Base-by-base conservation (phyloP, 2,888 invertebrate species). In the Leucania comma region DNA sequence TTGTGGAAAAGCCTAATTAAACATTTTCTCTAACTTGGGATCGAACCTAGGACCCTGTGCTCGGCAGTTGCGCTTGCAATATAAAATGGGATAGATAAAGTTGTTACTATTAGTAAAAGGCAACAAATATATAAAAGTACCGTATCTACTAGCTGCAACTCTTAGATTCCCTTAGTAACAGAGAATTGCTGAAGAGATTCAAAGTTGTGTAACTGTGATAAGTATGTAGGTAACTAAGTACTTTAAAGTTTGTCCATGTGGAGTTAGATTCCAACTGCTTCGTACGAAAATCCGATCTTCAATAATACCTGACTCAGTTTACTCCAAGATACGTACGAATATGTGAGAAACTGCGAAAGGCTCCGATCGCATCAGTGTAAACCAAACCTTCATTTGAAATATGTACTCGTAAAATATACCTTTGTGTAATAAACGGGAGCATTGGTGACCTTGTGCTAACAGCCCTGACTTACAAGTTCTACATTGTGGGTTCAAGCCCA, bases 221-320 rank as follows among this genome's bases (percentile, higher is more conserved):
- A 42, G 64, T 35, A 26, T n/a, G 10, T 46, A 35, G 17, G 29
- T 64, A 54, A 64, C 22, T 38, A 56, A 46, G 29, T 56, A 20
- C 53, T 56, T 12, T 48, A 56, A 74, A 74, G n/a, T 56, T 74
- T 2, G 46, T 12, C 42, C 22, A 63, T 22, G 32, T 20, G 20
- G 5, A 73, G 42, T 20, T 32, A 38, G 22, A n/a, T 50, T 38
- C 0, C 1, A 2, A 24, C 22, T 64, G n/a, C 22, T 53, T n/a
- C 38, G 17, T 14, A 29, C 24, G 38, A 74, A 72, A 38, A 66
- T 56, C 10, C 24, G 12, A n/a, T 56, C 17, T 29, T 12, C 12
- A 24, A 54, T 46, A 22, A 22, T 20, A 22, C 42, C 26, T 17
- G 29, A 50, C 12, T 71, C 26, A 24, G 35, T 29, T 38, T 38